These are phyloP conservation scores for Priocnemis perturbator DNA, from an alignment of 2,888 invertebrate genomes.

Conservation along the genomic window DNA sequence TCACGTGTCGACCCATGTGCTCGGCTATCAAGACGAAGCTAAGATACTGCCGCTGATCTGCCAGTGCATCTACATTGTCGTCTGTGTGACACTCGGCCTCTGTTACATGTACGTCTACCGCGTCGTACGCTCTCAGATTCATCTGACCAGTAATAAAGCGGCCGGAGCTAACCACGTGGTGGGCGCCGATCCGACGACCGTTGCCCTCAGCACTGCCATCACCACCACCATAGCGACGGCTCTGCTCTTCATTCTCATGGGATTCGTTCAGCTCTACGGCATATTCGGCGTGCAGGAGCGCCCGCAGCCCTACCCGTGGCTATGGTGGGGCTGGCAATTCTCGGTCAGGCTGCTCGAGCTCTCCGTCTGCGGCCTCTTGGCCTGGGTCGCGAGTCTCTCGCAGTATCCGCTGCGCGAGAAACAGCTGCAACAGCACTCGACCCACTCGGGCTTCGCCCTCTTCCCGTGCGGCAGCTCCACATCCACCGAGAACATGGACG, in stretches of 20 bases:
- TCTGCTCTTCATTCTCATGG: constrained; percentile 88
- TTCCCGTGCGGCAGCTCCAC: constrained; percentile 87
- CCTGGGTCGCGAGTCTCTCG: constrained; percentile 90
- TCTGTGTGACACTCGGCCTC: constrained; percentile 88
- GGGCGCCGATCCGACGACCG: constrained; percentile 77
- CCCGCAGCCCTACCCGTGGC: constrained; percentile 81
- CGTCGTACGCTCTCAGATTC: constrained; percentile 87
- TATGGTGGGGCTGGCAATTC: constrained; percentile 94
- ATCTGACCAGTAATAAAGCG: constrained; percentile 73
- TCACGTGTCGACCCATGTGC: constrained; percentile 79
- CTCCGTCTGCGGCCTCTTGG: constrained; percentile 89
- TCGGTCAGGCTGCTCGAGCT: constrained; percentile 90
- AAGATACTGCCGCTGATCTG: constrained; percentile 85
- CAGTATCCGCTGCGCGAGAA: constrained; percentile 82
- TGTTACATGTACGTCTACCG: constrained; percentile 91
- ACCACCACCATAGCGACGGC: constrained; percentile 93
- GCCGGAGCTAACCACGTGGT: constrained; percentile 81
- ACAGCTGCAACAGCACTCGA: constrained; percentile 70
- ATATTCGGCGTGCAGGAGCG: constrained; percentile 80
- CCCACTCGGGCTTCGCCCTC: constrained; percentile 83
- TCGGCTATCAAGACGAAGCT: constrained; percentile 72
- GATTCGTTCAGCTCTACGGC: constrained; percentile 90
- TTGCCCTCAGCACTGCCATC: constrained; percentile 87
- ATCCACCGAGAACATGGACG: constrained; percentile 90
- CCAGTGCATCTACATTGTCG: constrained; percentile 90